Percentiles rank a stretch among this genome's conserved stretches.
Conservation (phyloP, 2,888 invertebrate genomes). For the Enoplolaimus lenunculus region DNA sequence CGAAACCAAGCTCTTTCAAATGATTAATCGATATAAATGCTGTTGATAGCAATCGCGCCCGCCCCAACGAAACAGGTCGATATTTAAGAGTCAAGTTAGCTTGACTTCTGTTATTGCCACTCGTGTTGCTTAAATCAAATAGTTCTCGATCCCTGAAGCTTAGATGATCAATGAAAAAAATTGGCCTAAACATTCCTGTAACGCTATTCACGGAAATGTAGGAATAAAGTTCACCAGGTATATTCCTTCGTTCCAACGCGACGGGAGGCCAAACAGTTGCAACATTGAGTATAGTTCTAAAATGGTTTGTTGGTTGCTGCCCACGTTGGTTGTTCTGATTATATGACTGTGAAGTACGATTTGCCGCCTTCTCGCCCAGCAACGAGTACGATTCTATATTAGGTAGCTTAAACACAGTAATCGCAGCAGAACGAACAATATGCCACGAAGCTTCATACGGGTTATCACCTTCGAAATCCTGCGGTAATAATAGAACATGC, state of each 20-base stretch:
- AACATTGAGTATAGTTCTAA: background rate
- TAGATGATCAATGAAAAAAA: background rate
- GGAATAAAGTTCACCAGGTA: background rate
- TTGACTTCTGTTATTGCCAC: background rate
- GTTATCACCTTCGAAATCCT: background rate
- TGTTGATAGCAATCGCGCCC: conserved; percentile 42
- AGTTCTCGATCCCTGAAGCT: background rate
- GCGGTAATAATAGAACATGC: background rate
- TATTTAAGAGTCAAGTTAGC: conserved; percentile 27
- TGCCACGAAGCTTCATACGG: background rate
- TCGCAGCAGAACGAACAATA: background rate
- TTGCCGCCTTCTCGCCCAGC: background rate
- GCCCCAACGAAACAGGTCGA: conserved; percentile 31
- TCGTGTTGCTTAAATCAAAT: background rate
- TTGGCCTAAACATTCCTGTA: background rate
- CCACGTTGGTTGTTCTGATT: background rate
- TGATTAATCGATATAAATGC: conserved; percentile 41
- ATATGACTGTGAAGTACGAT: background rate
- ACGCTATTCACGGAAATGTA: background rate
- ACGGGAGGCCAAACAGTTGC: background rate
- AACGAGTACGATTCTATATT: background rate
- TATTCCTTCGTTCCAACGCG: background rate
- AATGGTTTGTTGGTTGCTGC: background rate
- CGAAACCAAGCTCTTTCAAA: conserved; percentile 56
- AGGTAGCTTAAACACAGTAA: background rate